Conservation (phyloP, 2,888 invertebrate species). For the Tipula helvola region DNA sequence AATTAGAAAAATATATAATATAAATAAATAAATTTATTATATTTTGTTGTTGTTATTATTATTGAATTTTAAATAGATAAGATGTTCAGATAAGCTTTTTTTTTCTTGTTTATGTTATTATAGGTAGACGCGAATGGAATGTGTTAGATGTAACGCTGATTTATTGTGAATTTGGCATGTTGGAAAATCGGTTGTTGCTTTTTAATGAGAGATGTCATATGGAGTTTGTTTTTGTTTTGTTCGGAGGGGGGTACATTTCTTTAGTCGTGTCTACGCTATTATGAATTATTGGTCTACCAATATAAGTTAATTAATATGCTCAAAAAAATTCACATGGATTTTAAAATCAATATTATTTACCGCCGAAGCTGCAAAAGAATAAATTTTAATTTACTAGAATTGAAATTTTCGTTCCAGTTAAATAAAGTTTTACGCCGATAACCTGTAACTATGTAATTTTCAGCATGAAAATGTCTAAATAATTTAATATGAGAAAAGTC, state of each 20-base stretch:
- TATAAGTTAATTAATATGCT: too few species aligned
- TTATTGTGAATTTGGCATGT: not conserved
- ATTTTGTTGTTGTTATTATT: not conserved
- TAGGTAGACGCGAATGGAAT: not conserved
- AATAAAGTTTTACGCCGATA: too few species aligned
- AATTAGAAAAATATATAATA: not conserved
- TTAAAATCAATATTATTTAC: too few species aligned
- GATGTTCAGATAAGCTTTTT: not conserved
- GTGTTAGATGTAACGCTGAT: not conserved
- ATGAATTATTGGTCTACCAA: not conserved
- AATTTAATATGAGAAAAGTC: too few species aligned
- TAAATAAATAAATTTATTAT: not conserved
- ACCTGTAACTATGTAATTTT: too few species aligned
- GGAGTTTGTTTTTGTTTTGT: not conserved
- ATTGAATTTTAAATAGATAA: not conserved
- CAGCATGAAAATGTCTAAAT: too few species aligned
- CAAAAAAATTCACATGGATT: too few species aligned
- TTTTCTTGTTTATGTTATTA: not conserved
- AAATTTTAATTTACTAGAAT: too few species aligned
- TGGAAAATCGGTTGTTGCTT: not conserved
- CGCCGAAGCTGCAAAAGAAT: too few species aligned
- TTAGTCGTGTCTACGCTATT: not conserved
- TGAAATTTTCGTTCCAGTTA: too few species aligned
- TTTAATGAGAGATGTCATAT: not conserved
- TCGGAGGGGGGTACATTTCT: not conserved